These are phyloP conservation scores for Tympanuchus pallidicinctus DNA, from an alignment of 2,113 vertebrate species.

Conservation along the genomic window DNA sequence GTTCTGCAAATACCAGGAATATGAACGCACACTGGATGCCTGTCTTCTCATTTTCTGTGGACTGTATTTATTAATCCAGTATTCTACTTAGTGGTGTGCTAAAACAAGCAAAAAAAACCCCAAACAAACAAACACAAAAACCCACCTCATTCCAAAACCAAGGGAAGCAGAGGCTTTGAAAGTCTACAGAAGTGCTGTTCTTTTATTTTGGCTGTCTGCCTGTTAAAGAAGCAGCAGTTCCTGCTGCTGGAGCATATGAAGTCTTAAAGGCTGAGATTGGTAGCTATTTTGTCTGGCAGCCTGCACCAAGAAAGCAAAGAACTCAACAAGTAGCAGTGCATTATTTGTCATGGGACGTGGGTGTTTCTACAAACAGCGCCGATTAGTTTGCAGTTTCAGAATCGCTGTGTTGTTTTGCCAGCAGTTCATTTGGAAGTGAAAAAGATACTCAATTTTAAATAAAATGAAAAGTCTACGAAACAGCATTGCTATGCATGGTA, in stretches of 20 bases:
- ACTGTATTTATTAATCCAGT: neutral
- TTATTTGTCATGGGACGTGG: neutral
- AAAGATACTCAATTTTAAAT: neutral
- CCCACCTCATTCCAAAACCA: neutral
- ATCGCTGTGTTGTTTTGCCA: neutral
- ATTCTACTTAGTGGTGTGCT: neutral
- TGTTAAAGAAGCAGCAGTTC: neutral
- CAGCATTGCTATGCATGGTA: accelerated
- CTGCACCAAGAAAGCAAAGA: neutral
- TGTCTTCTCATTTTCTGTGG: neutral
- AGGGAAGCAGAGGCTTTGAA: neutral
- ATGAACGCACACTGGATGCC: accelerated
- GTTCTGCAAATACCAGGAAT: accelerated
- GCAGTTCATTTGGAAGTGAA: neutral
- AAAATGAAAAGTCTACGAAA: accelerated
- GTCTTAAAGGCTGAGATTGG: neutral
- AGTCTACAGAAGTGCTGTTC: neutral
- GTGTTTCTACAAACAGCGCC: neutral
- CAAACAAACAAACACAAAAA: neutral
- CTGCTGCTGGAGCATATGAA: neutral
- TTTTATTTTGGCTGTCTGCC: neutral
- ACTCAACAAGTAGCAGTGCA: neutral
- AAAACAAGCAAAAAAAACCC: neutral
- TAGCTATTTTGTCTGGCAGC: neutral
- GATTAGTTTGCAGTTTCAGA: neutral